A percentile compares a stretch with the other conserved stretches of the same genome.
These are phyloP conservation scores for Catharus ustulatus DNA, from an alignment of 2,797 vertebrate species.

Conservation along the genomic window DNA sequence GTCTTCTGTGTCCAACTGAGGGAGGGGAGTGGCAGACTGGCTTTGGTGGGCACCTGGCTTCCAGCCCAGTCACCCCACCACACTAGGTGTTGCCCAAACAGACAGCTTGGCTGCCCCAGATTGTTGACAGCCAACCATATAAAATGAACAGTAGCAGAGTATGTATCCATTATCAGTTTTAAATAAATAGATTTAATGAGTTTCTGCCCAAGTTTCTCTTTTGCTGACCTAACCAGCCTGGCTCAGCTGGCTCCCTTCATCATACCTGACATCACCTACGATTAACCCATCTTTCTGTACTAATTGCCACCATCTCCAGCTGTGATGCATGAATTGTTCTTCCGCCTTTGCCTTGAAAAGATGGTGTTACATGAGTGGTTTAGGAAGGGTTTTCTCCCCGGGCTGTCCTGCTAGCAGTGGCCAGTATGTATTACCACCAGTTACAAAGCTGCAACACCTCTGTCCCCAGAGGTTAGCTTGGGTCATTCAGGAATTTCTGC, in stretches of 20 bases:
- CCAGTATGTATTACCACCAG: not conserved
- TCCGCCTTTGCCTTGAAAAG: not conserved
- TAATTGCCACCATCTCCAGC: not conserved
- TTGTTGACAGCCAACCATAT: not conserved
- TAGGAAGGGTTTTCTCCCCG: not conserved
- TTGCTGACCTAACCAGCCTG: not conserved
- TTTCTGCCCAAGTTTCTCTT: not conserved
- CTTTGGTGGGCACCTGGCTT: not conserved
- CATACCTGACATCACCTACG: not conserved
- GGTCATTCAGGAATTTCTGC: not conserved
- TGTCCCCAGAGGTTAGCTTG: not conserved
- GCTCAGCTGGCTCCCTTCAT: not conserved
- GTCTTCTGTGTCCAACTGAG: not conserved
- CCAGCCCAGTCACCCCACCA: not conserved
- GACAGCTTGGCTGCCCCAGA: not conserved
- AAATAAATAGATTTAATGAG: conserved; percentile 7
- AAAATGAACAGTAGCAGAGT: not conserved
- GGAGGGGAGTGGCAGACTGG: not conserved
- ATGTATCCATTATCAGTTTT: not conserved
- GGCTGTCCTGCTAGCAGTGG: not conserved
- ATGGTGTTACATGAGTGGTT: accelerated
- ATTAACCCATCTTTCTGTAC: not conserved
- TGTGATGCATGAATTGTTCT: not conserved
- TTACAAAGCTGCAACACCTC: not conserved
- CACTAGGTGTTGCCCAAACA: not conserved